These are phyloP conservation scores for Xenopus petersii DNA, from an alignment of 2,797 vertebrate species.

Conservation along the genomic window DNA sequence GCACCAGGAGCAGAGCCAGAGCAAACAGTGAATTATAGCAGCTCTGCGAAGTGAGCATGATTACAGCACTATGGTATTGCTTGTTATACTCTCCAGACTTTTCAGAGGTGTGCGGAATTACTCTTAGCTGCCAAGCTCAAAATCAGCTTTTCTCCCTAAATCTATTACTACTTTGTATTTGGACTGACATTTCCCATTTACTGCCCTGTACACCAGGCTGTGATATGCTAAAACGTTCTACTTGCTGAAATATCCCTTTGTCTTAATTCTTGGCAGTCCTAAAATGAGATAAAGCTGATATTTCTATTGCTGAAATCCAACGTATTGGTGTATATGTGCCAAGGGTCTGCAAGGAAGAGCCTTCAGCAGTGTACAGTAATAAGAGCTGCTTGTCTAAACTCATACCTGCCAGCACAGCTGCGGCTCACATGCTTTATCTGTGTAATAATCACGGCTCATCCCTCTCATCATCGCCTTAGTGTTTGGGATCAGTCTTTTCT, in stretches of 20 bases:
- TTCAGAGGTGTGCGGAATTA: slow-evolving; percentile 5
- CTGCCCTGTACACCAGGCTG: neutral
- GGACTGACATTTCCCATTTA: neutral
- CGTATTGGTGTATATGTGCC: no score
- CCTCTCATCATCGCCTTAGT: no score
- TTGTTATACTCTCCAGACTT: slow-evolving; percentile 21
- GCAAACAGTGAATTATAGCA: slow-evolving; percentile 41
- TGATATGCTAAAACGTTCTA: neutral
- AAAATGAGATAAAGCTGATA: no score
- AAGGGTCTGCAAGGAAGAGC: no score
- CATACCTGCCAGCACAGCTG: no score
- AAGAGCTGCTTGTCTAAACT: no score
- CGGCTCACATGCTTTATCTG: no score
- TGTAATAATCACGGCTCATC: no score
- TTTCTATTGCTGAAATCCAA: no score
- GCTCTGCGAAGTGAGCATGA: slow-evolving; percentile 34
- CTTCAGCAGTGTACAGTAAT: no score
- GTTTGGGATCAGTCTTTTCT: no score
- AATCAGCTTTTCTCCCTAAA: slow-evolving; percentile 12
- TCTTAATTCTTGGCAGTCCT: neutral
- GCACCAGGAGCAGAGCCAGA: slow-evolving; percentile 27
- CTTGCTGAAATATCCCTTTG: neutral
- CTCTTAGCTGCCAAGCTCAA: neutral
- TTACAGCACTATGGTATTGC: slow-evolving; percentile 8
- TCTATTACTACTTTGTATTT: neutral